Evolutionary conservation across 2,888 invertebrate species (phyloP).

Genomic region (Sinopyrophorus schimmeli): DNA sequence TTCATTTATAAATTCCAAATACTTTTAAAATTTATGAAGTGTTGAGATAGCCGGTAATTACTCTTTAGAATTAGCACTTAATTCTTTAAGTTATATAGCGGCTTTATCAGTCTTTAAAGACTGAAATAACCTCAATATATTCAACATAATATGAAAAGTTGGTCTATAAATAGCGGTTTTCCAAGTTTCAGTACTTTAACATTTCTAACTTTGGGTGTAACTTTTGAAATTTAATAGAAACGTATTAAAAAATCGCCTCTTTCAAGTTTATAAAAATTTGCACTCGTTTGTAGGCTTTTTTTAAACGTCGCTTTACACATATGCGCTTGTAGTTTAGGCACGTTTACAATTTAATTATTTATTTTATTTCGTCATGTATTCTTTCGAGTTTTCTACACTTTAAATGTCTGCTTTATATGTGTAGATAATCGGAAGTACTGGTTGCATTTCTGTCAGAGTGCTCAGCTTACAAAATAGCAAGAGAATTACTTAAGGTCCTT

Average conservation of each 20-base stretch:
- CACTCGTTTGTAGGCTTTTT: constrained; percentile 21
- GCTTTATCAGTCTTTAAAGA: constrained; percentile 28
- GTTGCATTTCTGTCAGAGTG: too few species aligned
- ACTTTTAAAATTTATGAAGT: constrained; percentile 22
- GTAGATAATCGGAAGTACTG: too few species aligned
- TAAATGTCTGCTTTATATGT: too few species aligned
- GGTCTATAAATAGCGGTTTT: constrained; percentile 29
- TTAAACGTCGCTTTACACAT: neutral
- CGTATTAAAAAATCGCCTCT: constrained; percentile 20
- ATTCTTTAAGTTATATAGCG: constrained; percentile 25
- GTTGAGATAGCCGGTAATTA: constrained; percentile 20
- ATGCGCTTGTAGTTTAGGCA: too few species aligned
- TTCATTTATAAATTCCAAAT: constrained; percentile 6
- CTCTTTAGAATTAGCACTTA: constrained; percentile 25
- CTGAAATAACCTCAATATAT: constrained; percentile 30
- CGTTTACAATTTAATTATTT: too few species aligned
- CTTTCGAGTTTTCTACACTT: too few species aligned
- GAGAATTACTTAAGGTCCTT: too few species aligned
- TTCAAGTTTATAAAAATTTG: constrained; percentile 14
- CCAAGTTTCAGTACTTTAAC: constrained; percentile 26
- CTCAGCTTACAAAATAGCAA: too few species aligned
- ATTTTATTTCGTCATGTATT: too few species aligned
- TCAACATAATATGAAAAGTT: constrained; percentile 34
- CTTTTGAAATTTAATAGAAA: constrained; percentile 26
- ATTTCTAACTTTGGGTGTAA: constrained; percentile 23